Base-by-base conservation (phyloP, 1,140 invertebrate species). In the Dendroctonus ponderosae region DNA sequence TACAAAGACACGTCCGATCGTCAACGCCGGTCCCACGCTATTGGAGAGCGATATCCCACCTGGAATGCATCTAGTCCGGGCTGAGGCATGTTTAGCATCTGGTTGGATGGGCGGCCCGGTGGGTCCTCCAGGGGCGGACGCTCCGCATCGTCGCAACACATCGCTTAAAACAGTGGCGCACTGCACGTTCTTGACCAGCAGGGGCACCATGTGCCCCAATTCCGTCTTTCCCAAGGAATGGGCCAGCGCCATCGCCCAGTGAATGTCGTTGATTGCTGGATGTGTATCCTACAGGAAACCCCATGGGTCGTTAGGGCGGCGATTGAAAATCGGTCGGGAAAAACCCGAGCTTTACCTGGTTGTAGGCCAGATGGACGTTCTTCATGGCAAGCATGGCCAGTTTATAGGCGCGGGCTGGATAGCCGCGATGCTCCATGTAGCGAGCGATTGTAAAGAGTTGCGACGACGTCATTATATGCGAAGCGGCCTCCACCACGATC, bases 391-490 rank as follows among this genome's bases (percentile, higher is more conserved):
- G 79, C 66, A 91, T 84, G 7, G 91, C 90, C n/a, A 94, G 81
- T 66, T 91, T 86, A 80, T 92, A 93, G 4, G 91, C 91, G 11
- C 91, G 80, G 7, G 88, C 86, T 2, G 91, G 89, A 78, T 92
- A 91, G 0, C 89, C 89, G 2, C 91, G 78, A 77, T 92, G 90
- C 79, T 93, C 91, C 89, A 93, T 92, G 79, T 93, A 93, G 6
- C 90, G 79, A 4, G 91, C 91, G 41, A 94, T 91, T 0, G 88
- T 91, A 79, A 94, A 93, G 58, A 93, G 81, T 77, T 93, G 91
- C 40, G 86, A 87, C 37, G 89, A 91, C 14, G 89, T 91, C 81
- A 93, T 91, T 46, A 89, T 87, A 69, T 89, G 87, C 5, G 86
- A 81, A 5, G 91, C 91, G 12, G 91, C 90, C 71, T 92, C 90